Conservation (phyloP, 2,113 vertebrate species). For the Aspidoscelis tigris region DNA sequence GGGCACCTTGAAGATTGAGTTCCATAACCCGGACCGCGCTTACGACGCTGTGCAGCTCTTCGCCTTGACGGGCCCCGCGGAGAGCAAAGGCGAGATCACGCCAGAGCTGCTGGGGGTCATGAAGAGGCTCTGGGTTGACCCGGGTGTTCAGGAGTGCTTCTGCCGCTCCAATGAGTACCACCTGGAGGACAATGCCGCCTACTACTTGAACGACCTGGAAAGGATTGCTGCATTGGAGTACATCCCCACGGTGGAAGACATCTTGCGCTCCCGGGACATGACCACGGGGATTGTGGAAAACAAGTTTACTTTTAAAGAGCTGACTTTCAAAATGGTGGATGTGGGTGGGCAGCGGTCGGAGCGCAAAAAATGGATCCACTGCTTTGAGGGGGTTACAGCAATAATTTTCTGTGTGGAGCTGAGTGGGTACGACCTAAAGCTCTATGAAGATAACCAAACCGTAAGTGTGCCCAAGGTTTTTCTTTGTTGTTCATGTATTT, state of each 20-base stretch:
- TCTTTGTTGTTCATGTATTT: not conserved
- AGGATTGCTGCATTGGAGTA: slow-evolving; percentile 93
- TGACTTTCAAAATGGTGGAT: slow-evolving; percentile 99
- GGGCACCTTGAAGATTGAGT: slow-evolving; percentile 95
- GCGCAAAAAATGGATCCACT: slow-evolving; percentile 99
- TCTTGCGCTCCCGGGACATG: slow-evolving; percentile 98
- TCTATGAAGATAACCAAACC: slow-evolving; percentile 99
- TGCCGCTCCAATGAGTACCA: slow-evolving; percentile 98
- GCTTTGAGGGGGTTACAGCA: slow-evolving; percentile 98
- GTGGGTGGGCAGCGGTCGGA: slow-evolving; percentile 97
- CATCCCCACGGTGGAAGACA: slow-evolving; percentile 98
- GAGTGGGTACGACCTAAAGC: slow-evolving; percentile 98
- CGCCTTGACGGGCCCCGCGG: slow-evolving; percentile 93
- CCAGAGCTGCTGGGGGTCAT: slow-evolving; percentile 94
- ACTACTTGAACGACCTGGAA: slow-evolving; percentile 98
- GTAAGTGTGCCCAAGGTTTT: slow-evolving; percentile 73
- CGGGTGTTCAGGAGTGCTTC: slow-evolving; percentile 96
- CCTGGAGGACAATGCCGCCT: slow-evolving; percentile 97
- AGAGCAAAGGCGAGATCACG: slow-evolving; percentile 98
- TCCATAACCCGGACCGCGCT: slow-evolving; percentile 95
- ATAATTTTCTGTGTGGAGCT: slow-evolving; percentile 99
- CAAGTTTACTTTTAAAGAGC: slow-evolving; percentile 99
- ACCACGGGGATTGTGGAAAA: slow-evolving; percentile 99
- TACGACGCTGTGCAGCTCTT: slow-evolving; percentile 98
- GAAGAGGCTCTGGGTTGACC: slow-evolving; percentile 95